These are phyloP conservation scores for Sipha flava DNA, from an alignment of 1,140 invertebrate genomes.

Conservation along the genomic window DNA sequence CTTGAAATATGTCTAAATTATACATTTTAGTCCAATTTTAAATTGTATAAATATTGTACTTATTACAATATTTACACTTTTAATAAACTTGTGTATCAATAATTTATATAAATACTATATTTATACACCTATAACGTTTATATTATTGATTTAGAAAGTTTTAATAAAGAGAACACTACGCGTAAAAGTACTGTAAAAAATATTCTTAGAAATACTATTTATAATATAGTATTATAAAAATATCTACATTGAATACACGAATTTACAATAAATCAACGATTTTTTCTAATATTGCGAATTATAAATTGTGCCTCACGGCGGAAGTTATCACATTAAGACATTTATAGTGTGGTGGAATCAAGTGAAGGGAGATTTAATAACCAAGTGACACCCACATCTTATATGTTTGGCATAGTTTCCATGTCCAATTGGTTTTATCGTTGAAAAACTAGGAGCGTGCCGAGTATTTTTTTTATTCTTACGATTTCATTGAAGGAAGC, in stretches of 20 bases:
- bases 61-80: neutral
- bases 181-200: neutral
- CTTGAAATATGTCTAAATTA: no score
- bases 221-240: no score
- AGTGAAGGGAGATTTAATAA: neutral
- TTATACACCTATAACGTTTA: neutral
- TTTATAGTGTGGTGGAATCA: neutral
- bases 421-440: neutral
- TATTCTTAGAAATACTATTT: no score
- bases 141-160: neutral
- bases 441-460: neutral
- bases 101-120: neutral
- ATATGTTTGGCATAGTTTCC: conserved; percentile 1
- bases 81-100: neutral
- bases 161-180: no score
- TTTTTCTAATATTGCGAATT: neutral
- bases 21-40: no score
- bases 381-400: neutral
- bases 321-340: neutral
- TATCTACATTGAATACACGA: no score
- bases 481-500: conserved; percentile 14
- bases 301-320: neutral
- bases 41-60: no score
- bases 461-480: neutral
- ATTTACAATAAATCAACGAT: neutral